Conservation (phyloP, 1,140 invertebrate species). For the Globodera ellingtonae region DNA sequence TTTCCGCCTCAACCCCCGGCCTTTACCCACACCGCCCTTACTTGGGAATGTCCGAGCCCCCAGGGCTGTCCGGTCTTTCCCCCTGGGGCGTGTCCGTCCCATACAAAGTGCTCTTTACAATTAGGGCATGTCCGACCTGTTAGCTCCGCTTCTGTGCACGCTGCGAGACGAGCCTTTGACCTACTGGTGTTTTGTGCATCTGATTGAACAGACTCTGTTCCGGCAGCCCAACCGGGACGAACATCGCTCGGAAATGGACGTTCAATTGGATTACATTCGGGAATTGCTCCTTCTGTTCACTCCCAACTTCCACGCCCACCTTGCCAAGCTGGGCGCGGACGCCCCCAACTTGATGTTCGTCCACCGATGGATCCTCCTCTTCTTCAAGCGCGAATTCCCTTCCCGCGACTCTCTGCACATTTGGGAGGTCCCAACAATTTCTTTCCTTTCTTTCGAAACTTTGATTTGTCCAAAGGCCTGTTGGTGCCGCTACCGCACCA, state of each 20-base stretch:
- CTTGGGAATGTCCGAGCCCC: not conserved
- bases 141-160: slow-evolving; percentile 83
- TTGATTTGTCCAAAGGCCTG: slow-evolving; percentile 79
- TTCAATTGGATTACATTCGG: slow-evolving; percentile 82
- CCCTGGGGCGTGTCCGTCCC: too few relatives aligned
- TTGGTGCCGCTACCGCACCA: slow-evolving; percentile 88
- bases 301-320: slow-evolving; percentile 77
- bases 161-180: slow-evolving; percentile 84
- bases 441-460: slow-evolving; percentile 72
- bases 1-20: too few relatives aligned
- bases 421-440: slow-evolving; percentile 74
- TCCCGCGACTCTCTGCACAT: slow-evolving; percentile 79
- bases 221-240: slow-evolving; percentile 87
- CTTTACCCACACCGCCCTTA: too few relatives aligned
- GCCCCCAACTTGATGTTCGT: slow-evolving; percentile 86
- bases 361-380: slow-evolving; percentile 88
- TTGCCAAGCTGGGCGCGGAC: slow-evolving; percentile 72
- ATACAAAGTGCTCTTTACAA: too few relatives aligned
- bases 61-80: too few relatives aligned
- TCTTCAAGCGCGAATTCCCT: slow-evolving; percentile 82
- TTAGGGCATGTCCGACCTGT: slow-evolving; percentile 82
- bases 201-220: slow-evolving; percentile 86
- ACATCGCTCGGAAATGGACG: slow-evolving; percentile 78
- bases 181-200: slow-evolving; percentile 89
- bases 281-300: slow-evolving; percentile 84